phyloP scores from a whole-genome alignment of 2,797 vertebrate species.

The Oreortyx pictus region DNA sequence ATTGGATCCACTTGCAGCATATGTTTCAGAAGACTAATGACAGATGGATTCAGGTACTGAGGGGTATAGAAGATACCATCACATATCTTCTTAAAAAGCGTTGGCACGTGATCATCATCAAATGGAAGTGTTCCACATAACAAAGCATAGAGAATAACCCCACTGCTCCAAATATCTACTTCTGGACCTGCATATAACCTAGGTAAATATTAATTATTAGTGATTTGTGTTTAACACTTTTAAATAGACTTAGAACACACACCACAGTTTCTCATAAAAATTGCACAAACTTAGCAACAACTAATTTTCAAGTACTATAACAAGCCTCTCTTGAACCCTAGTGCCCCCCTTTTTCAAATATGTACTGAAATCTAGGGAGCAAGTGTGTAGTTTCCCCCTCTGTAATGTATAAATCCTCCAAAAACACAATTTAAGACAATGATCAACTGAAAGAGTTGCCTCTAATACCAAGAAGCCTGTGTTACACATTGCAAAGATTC shows the following conservation, averaged over 20 bases:
- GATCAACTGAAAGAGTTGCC: not conserved
- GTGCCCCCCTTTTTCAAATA: not conserved
- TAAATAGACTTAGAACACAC: not conserved
- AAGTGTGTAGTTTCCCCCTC: not conserved
- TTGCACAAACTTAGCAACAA: not conserved
- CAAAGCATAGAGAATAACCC: conserved; percentile 98
- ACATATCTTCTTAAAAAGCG: conserved; percentile 99
- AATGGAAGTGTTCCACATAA: conserved; percentile 97
- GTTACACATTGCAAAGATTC: not conserved
- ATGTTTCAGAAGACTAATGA: conserved; percentile 94
- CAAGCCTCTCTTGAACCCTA: not conserved
- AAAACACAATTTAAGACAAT: not conserved
- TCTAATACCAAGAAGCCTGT: not conserved
- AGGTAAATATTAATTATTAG: conserved; percentile 40
- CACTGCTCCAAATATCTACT: conserved; percentile 99
- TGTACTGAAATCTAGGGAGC: fast-evolving
- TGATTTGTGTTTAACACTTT: not conserved
- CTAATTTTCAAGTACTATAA: not conserved
- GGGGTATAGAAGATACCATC: conserved; percentile 99
- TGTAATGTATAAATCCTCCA: not conserved
- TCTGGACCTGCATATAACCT: conserved; percentile 98
- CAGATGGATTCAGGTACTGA: conserved; percentile 93
- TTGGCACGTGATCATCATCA: conserved; percentile 98
- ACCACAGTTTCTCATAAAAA: not conserved
- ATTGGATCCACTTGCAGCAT: conserved; percentile 99